phyloP scores from a whole-genome alignment of 2,797 vertebrate species.

The Pipistrellus pygmaeus region DNA sequence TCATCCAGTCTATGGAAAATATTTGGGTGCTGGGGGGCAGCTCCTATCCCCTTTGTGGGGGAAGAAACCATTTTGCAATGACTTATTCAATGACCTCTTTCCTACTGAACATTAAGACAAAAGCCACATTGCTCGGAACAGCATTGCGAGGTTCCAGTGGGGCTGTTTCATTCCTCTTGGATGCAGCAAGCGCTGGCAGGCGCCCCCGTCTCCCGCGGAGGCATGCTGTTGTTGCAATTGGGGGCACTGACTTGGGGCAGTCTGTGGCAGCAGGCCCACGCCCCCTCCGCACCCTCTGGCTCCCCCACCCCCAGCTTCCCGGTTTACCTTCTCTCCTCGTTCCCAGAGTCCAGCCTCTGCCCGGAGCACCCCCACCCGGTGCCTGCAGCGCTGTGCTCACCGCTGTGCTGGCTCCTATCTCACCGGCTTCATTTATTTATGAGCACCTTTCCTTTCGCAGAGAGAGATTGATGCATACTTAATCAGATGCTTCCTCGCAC shows the following conservation, averaged over 20 bases:
- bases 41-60: neutral
- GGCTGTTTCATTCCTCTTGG: neutral
- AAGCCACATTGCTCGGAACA: neutral
- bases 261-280: neutral
- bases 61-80: neutral
- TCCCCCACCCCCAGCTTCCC: neutral
- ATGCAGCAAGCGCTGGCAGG: neutral
- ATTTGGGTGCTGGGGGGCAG: neutral
- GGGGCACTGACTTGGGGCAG: neutral
- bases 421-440: neutral
- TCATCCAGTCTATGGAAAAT: neutral
- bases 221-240: neutral
- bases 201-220: accelerated
- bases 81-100: neutral
- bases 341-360: neutral
- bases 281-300: neutral
- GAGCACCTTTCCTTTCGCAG: neutral
- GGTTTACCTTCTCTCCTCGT: neutral
- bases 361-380: accelerated
- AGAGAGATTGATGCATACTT: accelerated
- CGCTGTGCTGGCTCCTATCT: neutral
- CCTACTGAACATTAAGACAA: neutral
- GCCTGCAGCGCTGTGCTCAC: neutral
- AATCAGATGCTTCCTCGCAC: neutral
- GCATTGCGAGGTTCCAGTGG: accelerated